Base-by-base conservation (phyloP, 2,888 invertebrate species). In the Morpho achilles region DNA sequence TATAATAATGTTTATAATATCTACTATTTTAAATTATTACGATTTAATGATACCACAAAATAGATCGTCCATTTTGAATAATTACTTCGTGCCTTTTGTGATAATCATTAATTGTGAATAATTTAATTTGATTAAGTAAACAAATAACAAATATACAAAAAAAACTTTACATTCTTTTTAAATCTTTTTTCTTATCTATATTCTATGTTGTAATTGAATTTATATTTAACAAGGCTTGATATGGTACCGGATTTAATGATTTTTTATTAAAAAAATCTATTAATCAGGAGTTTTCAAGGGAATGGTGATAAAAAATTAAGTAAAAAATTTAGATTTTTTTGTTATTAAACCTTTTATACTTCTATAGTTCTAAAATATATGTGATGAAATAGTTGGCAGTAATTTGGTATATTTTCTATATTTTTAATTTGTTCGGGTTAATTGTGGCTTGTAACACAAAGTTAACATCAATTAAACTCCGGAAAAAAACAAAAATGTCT, bases 241-340 rank as follows among this genome's bases (percentile, higher is more conserved):
- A 61, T 61, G 61, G 86, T 74, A 84, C 86, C 80, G 74, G 78
- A 75, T 86, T 88, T 69, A 75, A 77, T 82, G 86, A 72, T 80
- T 86, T 89, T 88, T 86, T 79, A 66, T 39, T 70, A 72, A 85
- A 88, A 88, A 89, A 85, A 73, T 82, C 84, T 75, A 85, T 65
- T 73, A 88, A 82, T 82, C 73, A 79, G 84, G 86, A 59, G 84
- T 65, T 23, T 50, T 41, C 22, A 16, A n/a, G 53, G 44, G 50
- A 47, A 54, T 60, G 63, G 62, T 67, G 63, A 61, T 64, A 63
- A 55, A 62, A 45, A 40, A 8, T 32, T 50, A 45, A 44, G 56
- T 47, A 55, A 9, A 22, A 46, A 46, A 46, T 16, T 16, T 16
- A 16, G 16, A 16, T 16, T 16, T 16, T 16, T 16, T 16, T 16